Evolutionary conservation across 2,797 vertebrate species (phyloP).

Genomic region (Microctenopoma steveboyesi): DNA sequence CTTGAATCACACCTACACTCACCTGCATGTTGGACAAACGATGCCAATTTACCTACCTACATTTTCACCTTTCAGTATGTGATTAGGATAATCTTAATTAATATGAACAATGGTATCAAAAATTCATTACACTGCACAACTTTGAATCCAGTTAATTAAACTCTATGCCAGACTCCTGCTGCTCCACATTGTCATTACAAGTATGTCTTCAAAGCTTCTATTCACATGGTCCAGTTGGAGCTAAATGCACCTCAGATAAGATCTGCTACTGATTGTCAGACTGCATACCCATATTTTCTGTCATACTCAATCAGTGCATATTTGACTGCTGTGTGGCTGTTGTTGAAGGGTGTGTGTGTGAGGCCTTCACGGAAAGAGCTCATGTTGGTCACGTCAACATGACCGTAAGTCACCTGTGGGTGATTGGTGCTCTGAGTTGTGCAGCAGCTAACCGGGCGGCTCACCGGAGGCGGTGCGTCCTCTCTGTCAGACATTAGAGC

Average conservation of each 20-base stretch:
- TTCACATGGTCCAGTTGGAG: neutral
- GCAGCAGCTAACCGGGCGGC: slow-evolving; percentile 74
- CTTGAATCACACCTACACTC: neutral
- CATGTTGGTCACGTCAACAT: slow-evolving; percentile 17
- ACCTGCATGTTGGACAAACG: neutral
- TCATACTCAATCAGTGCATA: slow-evolving; percentile 54
- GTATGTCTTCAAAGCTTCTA: slow-evolving; percentile 1
- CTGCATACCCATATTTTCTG: slow-evolving; percentile 64
- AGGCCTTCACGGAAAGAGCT: slow-evolving; percentile 13
- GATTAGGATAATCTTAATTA: slow-evolving; percentile 23
- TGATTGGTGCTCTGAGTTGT: slow-evolving; percentile 69
- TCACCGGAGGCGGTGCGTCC: slow-evolving; percentile 79
- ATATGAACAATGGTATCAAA: slow-evolving; percentile 22
- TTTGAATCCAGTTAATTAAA: slow-evolving; percentile 21
- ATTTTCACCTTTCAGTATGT: neutral
- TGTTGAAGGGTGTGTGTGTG: slow-evolving; percentile 27
- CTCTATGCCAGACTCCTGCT: neutral
- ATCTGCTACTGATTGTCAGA: slow-evolving; percentile 41
- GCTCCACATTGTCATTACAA: slow-evolving; percentile 10
- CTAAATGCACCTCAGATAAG: neutral
- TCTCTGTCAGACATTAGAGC: slow-evolving; percentile 69
- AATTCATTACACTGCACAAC: slow-evolving; percentile 6
- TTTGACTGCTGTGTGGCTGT: slow-evolving; percentile 49
- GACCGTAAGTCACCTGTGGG: slow-evolving; percentile 68
- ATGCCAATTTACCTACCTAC: neutral